Evolutionary conservation across 2,797 vertebrate genomes (phyloP), one percentile per base, ranked within the genome.

Genomic region (Gymnoscopelus braueri): DNA sequence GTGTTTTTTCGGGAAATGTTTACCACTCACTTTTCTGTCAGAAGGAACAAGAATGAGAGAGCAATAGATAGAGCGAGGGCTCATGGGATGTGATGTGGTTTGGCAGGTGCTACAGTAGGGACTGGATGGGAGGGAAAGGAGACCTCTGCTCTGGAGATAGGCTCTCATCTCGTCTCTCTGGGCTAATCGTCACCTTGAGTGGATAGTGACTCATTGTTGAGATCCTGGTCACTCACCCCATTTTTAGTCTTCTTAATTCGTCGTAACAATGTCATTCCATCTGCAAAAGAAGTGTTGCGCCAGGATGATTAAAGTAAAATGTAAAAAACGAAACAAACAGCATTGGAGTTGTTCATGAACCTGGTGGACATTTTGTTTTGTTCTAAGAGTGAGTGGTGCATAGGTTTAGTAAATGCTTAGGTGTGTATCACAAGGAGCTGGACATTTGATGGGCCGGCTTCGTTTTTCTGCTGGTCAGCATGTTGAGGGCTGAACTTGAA

Each of bases 111-210:
- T 78, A 29, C 29, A 3, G 3, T 3, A 69, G 72, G 77, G 54
- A 74, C 73, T 71, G 83, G 80, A 87, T 70, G 68, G 70, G 79
- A 88, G 83, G 3, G 69, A 83, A 77, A 73, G 77, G 78, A 83
- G 84, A 83, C 78, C 81, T 87, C 74, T 86, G 86, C 62, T 85
- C 75, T 74, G 77, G 57, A 80, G 77, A 77, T 83, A 76, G 65
- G 72, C 79, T 78, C 74, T 75, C 13, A 5, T 75, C 77, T 77
- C 10, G n/a, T 56, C 75, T 83, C 62, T 85, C 63, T 61, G 61
- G 65, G 81, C 69, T 83, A 77, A 89, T 87, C 78, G 15, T 72
- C 65, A 67, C 72, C 83, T 77, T 74, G 81, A 84, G 80, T 72
- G 75, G 13, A 15, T 63, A 65, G 57, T 75, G 77, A 87, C 81